Percentiles rank a stretch among this genome's conserved stretches.
phyloP scores from a whole-genome alignment of 1,140 invertebrate species.

The Panagrolaimus sp. region DNA sequence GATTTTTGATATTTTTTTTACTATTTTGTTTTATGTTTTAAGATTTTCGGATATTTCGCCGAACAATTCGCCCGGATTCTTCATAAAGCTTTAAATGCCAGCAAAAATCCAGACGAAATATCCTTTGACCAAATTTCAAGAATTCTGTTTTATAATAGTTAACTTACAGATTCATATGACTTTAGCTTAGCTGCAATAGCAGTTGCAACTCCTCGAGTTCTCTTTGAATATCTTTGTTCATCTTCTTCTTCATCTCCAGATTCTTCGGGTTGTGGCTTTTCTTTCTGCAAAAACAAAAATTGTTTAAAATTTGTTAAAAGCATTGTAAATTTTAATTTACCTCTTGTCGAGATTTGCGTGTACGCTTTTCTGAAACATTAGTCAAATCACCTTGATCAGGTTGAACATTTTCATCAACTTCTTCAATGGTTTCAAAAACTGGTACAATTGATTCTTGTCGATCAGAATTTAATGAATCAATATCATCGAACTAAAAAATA shows the following conservation, averaged over 20 bases:
- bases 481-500: no score
- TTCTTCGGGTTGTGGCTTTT: slow-evolving; percentile 17
- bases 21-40: no score
- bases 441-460: background rate
- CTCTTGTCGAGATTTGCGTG: background rate
- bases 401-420: slow-evolving; percentile 26
- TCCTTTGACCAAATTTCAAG: background rate
- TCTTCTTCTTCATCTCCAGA: slow-evolving; percentile 43
- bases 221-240: slow-evolving; percentile 43
- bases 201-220: slow-evolving; percentile 30
- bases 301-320: background rate
- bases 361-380: background rate
- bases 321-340: no score
- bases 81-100: no score
- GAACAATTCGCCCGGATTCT: no score
- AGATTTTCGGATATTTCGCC: no score
- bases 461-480: no score
- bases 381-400: background rate
- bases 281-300: background rate
- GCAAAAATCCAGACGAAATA: no score
- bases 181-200: background rate
- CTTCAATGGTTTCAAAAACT: slow-evolving; percentile 27
- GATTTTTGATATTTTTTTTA: background rate
- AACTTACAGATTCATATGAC: slow-evolving; percentile 12
- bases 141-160: background rate